Percentiles rank a stretch among this genome's conserved stretches.
Conservation (phyloP, 2,888 invertebrate genomes). For the Sinopyrophorus schimmeli region DNA sequence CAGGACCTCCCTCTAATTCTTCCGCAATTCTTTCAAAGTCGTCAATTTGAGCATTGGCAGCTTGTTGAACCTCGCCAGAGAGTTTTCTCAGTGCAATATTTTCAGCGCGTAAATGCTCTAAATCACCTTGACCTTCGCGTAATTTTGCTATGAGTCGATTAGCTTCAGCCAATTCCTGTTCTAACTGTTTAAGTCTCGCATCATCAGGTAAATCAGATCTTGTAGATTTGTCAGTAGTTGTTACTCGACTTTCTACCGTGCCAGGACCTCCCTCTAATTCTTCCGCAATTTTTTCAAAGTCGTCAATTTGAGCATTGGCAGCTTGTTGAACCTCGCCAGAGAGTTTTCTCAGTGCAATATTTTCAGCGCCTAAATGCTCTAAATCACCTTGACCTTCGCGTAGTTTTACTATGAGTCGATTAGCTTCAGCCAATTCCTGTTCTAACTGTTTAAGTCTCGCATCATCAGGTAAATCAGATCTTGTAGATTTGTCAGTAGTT, state of each 20-base stretch:
- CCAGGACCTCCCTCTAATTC: too few relatives aligned
- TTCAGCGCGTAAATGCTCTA: constrained; percentile 38
- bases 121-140: neutral
- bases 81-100: constrained; percentile 47
- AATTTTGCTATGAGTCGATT: constrained; percentile 4
- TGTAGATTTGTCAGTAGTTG: too few relatives aligned
- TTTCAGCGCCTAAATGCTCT: constrained; percentile 41
- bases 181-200: constrained; percentile 24
- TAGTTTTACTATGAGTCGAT: constrained; percentile 1
- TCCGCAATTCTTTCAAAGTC: constrained; percentile 45
- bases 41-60: constrained; percentile 49
- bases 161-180: constrained; percentile 35
- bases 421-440: constrained; percentile 33
- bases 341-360: constrained; percentile 45
- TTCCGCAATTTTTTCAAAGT: too few relatives aligned
- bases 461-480: too few relatives aligned
- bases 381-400: neutral
- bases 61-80: constrained; percentile 48
- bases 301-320: constrained; percentile 49
- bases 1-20: too few relatives aligned
- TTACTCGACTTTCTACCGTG: too few relatives aligned
- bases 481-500: too few relatives aligned
- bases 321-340: constrained; percentile 49
- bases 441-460: constrained; percentile 30
- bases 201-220: too few relatives aligned